Conservation (phyloP, 92 coral and sea anemone genomes). For the Parazoanthus swiftii region DNA sequence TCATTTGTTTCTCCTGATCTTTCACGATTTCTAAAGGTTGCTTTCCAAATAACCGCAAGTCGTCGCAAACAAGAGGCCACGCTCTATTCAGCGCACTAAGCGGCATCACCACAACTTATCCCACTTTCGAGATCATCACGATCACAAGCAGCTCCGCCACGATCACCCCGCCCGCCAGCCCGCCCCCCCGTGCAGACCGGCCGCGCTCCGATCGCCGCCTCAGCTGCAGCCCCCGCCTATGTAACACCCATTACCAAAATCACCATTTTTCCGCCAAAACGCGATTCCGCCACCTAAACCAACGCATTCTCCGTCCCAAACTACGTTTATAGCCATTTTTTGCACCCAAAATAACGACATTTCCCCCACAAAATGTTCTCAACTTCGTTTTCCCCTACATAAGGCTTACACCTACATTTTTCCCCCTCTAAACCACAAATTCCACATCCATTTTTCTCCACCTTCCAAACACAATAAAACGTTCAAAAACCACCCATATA, state of each 20-base stretch:
- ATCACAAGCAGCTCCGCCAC: neutral
- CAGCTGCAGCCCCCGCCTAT: neutral
- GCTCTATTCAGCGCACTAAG: too few relatives aligned
- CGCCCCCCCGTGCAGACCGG: neutral
- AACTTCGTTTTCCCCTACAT: neutral
- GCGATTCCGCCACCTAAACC: neutral
- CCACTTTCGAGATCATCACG: neutral
- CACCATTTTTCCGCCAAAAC: neutral
- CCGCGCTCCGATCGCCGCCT: slow-evolving; percentile 1
- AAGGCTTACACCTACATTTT: neutral
- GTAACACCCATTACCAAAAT: neutral
- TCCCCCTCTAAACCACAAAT: too few relatives aligned
- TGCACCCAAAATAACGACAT: neutral
- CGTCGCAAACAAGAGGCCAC: too few relatives aligned
- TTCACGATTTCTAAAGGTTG: too few relatives aligned
- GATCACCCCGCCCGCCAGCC: slow-evolving; percentile 5
- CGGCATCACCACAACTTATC: too few relatives aligned
- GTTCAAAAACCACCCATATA: too few relatives aligned
- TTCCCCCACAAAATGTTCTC: neutral
- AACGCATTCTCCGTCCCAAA: neutral
- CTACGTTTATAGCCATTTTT: neutral
- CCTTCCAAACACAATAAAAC: too few relatives aligned
- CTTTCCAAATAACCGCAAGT: too few relatives aligned
- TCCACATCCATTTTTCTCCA: too few relatives aligned
- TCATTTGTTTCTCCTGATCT: too few relatives aligned